Percentiles rank a stretch among this genome's conserved stretches.
Evolutionary conservation across 1,140 invertebrate species (phyloP).

Genomic region (Pygmarrhopalites habei): DNA sequence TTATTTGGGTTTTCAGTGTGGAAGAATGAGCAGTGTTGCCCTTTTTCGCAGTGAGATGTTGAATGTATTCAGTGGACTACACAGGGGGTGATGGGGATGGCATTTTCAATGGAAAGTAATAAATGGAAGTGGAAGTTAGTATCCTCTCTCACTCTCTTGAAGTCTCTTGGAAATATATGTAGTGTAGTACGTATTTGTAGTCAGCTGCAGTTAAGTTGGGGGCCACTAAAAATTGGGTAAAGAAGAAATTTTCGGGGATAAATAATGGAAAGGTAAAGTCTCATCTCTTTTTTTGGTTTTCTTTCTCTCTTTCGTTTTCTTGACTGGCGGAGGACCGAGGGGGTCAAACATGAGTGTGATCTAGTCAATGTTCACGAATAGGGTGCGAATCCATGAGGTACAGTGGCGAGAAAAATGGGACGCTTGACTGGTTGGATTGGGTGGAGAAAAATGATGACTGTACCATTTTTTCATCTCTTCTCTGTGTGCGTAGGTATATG

Average conservation of each 20-base stretch:
- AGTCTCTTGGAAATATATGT: too few relatives aligned
- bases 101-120: too few relatives aligned
- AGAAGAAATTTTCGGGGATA: not conserved
- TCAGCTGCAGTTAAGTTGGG: not conserved
- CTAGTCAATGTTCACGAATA: constrained; percentile 26
- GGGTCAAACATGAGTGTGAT: constrained; percentile 4
- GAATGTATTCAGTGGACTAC: too few relatives aligned
- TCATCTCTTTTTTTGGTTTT: not conserved
- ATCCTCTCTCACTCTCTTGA: too few relatives aligned
- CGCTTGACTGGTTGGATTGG: constrained; percentile 19
- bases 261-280: constrained; percentile 8
- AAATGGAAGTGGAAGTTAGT: too few relatives aligned
- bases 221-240: not conserved
- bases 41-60: constrained; percentile 5
- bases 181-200: not conserved
- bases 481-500: constrained; percentile 1
- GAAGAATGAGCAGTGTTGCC: constrained; percentile 2
- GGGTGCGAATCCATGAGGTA: constrained; percentile 24
- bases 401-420: constrained; percentile 26
- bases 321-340: not conserved
- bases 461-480: not conserved
- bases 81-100: too few relatives aligned
- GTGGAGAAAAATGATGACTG: constrained; percentile 31
- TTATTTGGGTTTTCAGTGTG: not conserved
- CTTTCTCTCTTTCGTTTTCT: not conserved